A percentile compares a stretch with the other conserved stretches of the same genome.
Conservation (phyloP, 2,113 vertebrate genomes). For the Sturnus vulgaris region DNA sequence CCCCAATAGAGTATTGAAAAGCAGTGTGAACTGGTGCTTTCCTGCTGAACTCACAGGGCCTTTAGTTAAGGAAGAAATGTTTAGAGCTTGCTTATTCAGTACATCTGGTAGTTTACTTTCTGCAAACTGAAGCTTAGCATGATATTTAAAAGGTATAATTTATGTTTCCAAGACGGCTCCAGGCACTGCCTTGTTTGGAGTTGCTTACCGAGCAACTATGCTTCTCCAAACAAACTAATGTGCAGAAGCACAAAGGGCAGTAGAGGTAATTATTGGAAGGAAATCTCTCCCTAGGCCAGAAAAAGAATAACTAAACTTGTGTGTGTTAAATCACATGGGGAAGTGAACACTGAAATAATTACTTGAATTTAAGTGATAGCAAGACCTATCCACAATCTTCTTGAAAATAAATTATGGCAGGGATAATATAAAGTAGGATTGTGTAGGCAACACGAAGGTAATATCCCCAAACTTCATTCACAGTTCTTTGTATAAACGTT, state of each 20-base stretch:
- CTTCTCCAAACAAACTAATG: conserved; percentile 72
- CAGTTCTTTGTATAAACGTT: background rate
- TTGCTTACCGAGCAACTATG: conserved; percentile 62
- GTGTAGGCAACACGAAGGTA: conserved; percentile 55
- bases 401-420: conserved; percentile 57
- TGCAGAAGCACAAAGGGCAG: conserved; percentile 73
- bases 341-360: conserved; percentile 57
- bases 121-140: conserved; percentile 25
- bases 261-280: conserved; percentile 75
- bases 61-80: background rate
- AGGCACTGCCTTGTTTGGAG: conserved; percentile 65
- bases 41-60: background rate
- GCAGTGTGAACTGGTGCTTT: background rate
- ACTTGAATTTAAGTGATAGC: conserved; percentile 50
- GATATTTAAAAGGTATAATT: conserved; percentile 60
- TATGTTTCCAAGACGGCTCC: conserved; percentile 61
- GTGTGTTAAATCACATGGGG: conserved; percentile 64
- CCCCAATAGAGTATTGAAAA: background rate
- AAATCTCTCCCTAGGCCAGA: conserved; percentile 74
- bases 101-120: background rate
- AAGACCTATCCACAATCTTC: conserved; percentile 38
- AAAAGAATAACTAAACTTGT: conserved; percentile 68
- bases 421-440: conserved; percentile 31
- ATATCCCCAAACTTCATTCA: conserved; percentile 19
- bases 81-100: background rate